Evolutionary conservation across 92 coral and sea anemone genomes (phyloP), one percentile per base, ranked within the genome.

Genomic region (Epizoanthus scotinus): DNA sequence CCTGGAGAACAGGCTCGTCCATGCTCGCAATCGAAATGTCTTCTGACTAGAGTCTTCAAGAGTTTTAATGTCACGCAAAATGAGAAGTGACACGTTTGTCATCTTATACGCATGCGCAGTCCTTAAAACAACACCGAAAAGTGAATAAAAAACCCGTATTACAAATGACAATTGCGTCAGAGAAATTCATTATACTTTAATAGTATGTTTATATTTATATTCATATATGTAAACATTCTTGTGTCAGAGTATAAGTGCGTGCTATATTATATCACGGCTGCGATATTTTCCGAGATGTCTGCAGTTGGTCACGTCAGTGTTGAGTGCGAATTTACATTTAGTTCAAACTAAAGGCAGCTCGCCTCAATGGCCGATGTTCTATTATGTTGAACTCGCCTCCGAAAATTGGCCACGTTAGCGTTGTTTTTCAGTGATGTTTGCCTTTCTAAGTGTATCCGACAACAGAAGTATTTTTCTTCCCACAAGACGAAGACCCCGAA

Each of bases 1-100:
- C 53, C 21, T 71, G 78, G 52, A 71, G 36, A 14, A 53, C 20
- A 5, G 78, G 63, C 6, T 71, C 78, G 61, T 49, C 28, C 63
- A 53, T 71, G 44, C 1, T 47, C 52, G 1, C 14, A 13, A 47
- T 0, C 2, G 9, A 13, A 47, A 47, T 47, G 52, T 9, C 17
- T n/a, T n/a, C n/a, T n/a, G n/a, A n/a, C n/a, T n/a, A n/a, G n/a
- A n/a, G n/a, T n/a, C n/a, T n/a, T n/a, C n/a, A n/a, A n/a, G n/a
- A 18, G 22, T 18, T 17, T 22, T 17, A 18, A n/a, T 10, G 21
- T 8, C 34, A 68, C 28, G 56, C 55, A 20, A 19, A 67, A 29
- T 19, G 44, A n/a, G 72, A 60, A 60, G 26, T 21, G 65, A 22
- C 5, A 34, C 40, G n/a, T n/a, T n/a, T n/a, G n/a, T n/a, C n/a